These are phyloP conservation scores for Temnothorax longispinosus DNA, from an alignment of 1,140 invertebrate genomes.

Conservation along the genomic window DNA sequence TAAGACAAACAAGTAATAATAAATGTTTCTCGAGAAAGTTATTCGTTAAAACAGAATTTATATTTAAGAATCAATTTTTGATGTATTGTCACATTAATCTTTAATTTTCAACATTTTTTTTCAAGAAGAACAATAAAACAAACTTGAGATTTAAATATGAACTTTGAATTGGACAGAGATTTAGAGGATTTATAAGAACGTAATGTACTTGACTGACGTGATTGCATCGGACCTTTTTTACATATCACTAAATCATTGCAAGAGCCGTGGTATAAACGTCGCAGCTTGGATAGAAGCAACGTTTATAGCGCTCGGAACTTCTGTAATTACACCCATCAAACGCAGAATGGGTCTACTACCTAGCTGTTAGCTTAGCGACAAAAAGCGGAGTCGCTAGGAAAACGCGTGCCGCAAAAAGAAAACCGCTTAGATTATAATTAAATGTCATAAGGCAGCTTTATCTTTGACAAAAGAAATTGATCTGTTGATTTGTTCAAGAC, in stretches of 20 bases:
- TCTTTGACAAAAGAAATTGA: not conserved
- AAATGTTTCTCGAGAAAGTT: too few relatives aligned
- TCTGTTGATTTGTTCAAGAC: not conserved
- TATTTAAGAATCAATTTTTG: not conserved
- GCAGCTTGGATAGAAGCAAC: constrained; percentile 33
- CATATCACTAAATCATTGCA: constrained; percentile 42
- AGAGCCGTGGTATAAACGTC: constrained; percentile 49
- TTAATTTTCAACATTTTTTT: not conserved
- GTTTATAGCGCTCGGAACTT: constrained; percentile 38
- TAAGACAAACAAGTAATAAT: too few relatives aligned
- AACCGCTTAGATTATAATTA: constrained; percentile 56
- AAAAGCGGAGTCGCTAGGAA: constrained; percentile 29
- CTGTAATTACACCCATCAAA: constrained; percentile 69
- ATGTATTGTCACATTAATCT: not conserved
- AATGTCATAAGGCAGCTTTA: constrained; percentile 7
- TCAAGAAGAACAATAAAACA: not conserved
- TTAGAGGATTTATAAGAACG: not conserved
- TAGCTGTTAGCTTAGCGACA: constrained; percentile 25
- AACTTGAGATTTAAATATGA: not conserved
- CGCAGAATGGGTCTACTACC: constrained; percentile 46
- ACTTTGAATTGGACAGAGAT: not conserved
- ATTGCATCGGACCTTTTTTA: constrained; percentile 37
- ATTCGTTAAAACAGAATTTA: too few relatives aligned
- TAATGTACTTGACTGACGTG: constrained; percentile 30
- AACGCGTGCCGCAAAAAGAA: constrained; percentile 20